Conservation (phyloP, 2,113 vertebrate genomes). For the Redunca redunca region DNA sequence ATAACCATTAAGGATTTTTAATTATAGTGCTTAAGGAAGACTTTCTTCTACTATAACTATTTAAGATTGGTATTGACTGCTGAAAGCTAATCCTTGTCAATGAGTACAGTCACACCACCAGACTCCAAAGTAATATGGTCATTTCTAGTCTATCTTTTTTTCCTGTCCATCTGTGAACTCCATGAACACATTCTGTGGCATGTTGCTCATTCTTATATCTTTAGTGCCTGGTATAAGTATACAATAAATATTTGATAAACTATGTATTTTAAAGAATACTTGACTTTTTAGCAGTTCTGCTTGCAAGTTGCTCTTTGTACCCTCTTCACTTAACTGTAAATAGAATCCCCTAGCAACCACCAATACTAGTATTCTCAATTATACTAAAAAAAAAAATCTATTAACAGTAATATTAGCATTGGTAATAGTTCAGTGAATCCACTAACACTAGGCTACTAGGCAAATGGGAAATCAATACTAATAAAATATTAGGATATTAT, state of each 20-base stretch:
- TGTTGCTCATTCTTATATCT: neutral
- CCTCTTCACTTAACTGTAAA: neutral
- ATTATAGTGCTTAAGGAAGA: neutral
- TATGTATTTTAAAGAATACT: neutral
- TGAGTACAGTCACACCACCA: neutral
- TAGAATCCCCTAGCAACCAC: neutral
- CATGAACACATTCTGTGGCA: neutral
- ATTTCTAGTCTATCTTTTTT: neutral
- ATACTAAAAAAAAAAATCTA: neutral
- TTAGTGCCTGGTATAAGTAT: neutral
- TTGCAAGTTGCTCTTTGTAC: neutral
- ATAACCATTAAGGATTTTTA: neutral
- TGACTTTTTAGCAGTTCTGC: neutral
- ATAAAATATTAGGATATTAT: conserved; percentile 4
- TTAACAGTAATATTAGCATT: neutral
- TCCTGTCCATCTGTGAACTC: neutral
- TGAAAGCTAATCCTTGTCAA: neutral
- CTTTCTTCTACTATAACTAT: neutral
- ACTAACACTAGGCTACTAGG: neutral
- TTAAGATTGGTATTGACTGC: neutral
- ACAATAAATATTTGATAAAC: neutral
- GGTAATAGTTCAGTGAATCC: neutral
- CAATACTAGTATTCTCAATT: neutral
- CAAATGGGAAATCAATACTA: conserved; percentile 18
- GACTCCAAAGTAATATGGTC: neutral